Evolutionary conservation across 2,888 invertebrate species (phyloP).

Genomic region (Scaptomyza caliginosa): DNA sequence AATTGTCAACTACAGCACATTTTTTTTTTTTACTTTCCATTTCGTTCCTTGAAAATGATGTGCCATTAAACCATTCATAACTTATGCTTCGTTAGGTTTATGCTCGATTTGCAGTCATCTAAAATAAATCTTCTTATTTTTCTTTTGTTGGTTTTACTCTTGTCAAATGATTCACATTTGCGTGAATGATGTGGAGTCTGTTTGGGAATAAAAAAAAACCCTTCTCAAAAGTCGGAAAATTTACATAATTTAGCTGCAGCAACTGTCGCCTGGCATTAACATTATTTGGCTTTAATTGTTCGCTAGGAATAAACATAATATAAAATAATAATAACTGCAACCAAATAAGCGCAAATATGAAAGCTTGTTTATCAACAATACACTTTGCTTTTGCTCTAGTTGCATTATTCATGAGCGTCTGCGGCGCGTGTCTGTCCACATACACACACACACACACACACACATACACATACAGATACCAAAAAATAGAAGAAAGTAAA

Average conservation of each 20-base stretch:
- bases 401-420: constrained; percentile 73
- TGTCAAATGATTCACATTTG: constrained; percentile 18
- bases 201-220: constrained; percentile 16
- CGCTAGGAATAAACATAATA: constrained; percentile 8
- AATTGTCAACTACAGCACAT: neutral
- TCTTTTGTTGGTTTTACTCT: constrained; percentile 15
- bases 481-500: neutral
- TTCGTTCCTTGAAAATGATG: neutral
- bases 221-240: constrained; percentile 47
- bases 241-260: constrained; percentile 65
- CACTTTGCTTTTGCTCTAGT: constrained; percentile 18
- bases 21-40: neutral
- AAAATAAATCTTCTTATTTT: neutral
- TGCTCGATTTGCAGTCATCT: constrained; percentile 1
- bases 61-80: constrained; percentile 14
- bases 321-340: neutral
- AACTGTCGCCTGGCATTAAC: constrained; percentile 60
- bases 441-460: no score
- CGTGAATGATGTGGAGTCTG: constrained; percentile 9
- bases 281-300: constrained; percentile 63
- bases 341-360: constrained; percentile 10
- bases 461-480: no score
- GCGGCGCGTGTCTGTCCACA: constrained; percentile 61
- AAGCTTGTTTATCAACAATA: constrained; percentile 57
- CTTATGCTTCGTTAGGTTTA: constrained; percentile 21